Evolutionary conservation across 2,113 vertebrate genomes (phyloP).

Genomic region (Vireo altiloquus): DNA sequence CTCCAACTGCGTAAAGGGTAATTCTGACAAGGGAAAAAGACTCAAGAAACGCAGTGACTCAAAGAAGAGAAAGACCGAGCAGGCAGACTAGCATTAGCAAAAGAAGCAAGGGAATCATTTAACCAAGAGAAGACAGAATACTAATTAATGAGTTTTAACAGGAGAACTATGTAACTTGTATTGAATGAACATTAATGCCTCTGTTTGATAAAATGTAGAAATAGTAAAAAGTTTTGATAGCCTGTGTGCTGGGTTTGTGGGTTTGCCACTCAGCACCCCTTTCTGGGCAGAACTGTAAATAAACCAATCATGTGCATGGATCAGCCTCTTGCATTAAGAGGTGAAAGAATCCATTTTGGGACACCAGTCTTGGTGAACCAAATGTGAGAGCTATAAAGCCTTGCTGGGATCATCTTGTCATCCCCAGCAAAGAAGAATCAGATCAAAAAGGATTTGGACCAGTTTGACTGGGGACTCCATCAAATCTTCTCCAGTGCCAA

Average conservation of each 20-base stretch:
- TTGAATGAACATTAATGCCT: not conserved
- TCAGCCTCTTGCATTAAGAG: not conserved
- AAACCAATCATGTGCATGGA: not conserved
- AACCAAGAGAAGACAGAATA: not conserved
- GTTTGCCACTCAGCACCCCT: not conserved
- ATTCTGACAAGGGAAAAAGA: not conserved
- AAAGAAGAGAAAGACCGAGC: not conserved
- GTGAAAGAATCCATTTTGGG: not conserved
- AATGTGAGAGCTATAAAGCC: not conserved
- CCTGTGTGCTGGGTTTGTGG: not conserved
- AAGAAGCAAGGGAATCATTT: not conserved
- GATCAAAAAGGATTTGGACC: not conserved
- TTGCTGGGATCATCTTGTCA: not conserved
- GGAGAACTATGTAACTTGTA: not conserved
- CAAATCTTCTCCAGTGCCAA: not conserved
- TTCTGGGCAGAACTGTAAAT: not conserved
- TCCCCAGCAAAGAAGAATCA: not conserved
- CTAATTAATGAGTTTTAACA: not conserved
- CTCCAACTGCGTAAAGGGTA: not conserved
- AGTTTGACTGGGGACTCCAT: not conserved
- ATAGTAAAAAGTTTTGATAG: not conserved
- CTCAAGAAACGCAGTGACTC: not conserved
- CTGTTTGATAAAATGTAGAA: not conserved
- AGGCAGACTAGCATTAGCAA: not conserved
- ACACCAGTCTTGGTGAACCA: not conserved